Conservation (phyloP, 64 coral and sea anemone species). For the Stichodactyla mertensii region DNA sequence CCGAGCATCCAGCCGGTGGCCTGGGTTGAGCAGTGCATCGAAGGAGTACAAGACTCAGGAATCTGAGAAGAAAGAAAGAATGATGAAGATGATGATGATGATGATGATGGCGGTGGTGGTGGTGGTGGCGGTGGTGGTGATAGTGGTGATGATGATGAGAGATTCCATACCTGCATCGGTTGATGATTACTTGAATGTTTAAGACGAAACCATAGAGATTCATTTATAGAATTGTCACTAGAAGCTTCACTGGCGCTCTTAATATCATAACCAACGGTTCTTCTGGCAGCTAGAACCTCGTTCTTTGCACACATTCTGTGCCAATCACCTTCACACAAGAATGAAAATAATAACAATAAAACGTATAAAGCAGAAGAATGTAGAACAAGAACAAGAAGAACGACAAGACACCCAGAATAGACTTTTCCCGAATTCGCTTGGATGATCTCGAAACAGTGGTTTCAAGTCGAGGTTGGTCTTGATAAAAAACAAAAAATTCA, state of each 20-base stretch:
- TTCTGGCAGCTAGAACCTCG: not conserved
- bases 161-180: not conserved
- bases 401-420: too few relatives aligned
- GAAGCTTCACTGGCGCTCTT: not conserved
- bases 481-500: too few relatives aligned
- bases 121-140: too few relatives aligned
- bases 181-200: not conserved
- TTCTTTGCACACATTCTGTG: not conserved
- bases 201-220: not conserved
- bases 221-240: not conserved
- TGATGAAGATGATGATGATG: too few relatives aligned
- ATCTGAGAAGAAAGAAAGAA: not conserved
- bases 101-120: too few relatives aligned
- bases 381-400: too few relatives aligned
- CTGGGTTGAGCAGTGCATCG: not conserved
- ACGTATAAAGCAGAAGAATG: too few relatives aligned
- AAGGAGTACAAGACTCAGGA: not conserved
- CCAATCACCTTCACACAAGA: not conserved
- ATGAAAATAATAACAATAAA: too few relatives aligned
- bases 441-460: too few relatives aligned
- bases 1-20: slow-evolving; percentile 17
- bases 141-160: too few relatives aligned
- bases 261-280: not conserved
- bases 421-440: too few relatives aligned
- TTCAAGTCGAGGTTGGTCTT: too few relatives aligned